These are phyloP conservation scores for Stratiomys singularior DNA, from an alignment of 2,888 invertebrate genomes.

Conservation along the genomic window DNA sequence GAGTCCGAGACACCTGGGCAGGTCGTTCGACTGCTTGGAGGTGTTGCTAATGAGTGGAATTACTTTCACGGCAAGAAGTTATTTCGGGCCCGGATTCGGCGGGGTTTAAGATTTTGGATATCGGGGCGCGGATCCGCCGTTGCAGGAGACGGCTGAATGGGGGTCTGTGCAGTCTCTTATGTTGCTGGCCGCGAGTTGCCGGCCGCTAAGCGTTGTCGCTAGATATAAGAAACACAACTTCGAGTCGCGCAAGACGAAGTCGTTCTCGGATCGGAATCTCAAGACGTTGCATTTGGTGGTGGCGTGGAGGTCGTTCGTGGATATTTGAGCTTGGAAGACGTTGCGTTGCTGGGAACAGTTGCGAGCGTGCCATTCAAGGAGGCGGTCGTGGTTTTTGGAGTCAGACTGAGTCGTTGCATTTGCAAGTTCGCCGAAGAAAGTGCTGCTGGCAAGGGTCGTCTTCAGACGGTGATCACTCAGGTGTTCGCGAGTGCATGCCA, in stretches of 20 bases:
- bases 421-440: not conserved
- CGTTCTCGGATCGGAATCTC: not conserved
- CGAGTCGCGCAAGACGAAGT: not conserved
- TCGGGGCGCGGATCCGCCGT: not conserved
- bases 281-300: slow-evolving; percentile 10
- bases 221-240: no score
- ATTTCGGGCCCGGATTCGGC: slow-evolving; percentile 3
- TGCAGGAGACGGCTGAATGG: no score
- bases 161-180: no score
- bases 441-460: not conserved
- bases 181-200: no score
- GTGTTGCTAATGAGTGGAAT: not conserved
- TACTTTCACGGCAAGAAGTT: not conserved
- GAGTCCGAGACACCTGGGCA: slow-evolving; percentile 14
- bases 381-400: slow-evolving; percentile 11
- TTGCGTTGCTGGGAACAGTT: slow-evolving; percentile 14
- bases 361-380: not conserved
- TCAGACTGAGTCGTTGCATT: not conserved
- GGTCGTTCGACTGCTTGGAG: not conserved
- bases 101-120: not conserved
- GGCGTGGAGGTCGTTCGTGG: not conserved
- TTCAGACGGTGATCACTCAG: not conserved
- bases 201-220: no score
- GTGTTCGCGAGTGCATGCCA: slow-evolving; percentile 3
- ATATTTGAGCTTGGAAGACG: not conserved